phyloP scores from a whole-genome alignment of 2,113 vertebrate genomes.

The Hippoglossus stenolepis region DNA sequence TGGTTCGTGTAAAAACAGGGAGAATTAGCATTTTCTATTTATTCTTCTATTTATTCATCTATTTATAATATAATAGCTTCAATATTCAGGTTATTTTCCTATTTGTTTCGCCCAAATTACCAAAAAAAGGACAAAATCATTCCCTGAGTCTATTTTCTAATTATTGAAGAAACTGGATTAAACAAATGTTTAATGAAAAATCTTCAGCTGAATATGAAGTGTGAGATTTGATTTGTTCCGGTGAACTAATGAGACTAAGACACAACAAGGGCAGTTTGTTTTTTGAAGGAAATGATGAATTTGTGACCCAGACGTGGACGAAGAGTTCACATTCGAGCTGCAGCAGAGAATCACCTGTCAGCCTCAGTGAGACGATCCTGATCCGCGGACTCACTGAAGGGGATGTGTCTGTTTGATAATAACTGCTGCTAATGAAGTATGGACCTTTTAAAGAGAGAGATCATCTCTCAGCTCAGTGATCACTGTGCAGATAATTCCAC shows the following conservation, averaged over 20 bases:
- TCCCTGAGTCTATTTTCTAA: neutral
- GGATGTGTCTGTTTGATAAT: conserved; percentile 27
- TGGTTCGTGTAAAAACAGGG: too few relatives aligned
- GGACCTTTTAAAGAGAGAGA: neutral
- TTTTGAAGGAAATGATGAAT: conserved; percentile 15
- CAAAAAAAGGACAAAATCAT: too few relatives aligned
- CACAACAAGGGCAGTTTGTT: neutral
- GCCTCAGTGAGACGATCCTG: too few relatives aligned
- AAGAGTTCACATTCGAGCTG: too few relatives aligned
- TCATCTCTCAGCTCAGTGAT: conserved; percentile 4
- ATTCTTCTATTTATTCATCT: too few relatives aligned
- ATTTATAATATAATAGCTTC: neutral
- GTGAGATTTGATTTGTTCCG: conserved; percentile 11
- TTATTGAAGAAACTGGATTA: neutral
- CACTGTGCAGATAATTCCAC: conserved; percentile 26
- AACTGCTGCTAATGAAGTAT: conserved; percentile 16
- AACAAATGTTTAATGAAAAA: neutral
- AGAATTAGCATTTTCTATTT: too few relatives aligned
- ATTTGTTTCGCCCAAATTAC: too few relatives aligned
- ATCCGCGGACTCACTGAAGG: conserved; percentile 2
- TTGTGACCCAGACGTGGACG: neutral
- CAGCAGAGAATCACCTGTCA: too few relatives aligned
- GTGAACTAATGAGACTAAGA: conserved; percentile 26
- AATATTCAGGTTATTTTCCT: neutral
- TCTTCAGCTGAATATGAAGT: neutral